A percentile compares a stretch with the other conserved stretches of the same genome.
These are phyloP conservation scores for Salvelinus namaycush DNA, from an alignment of 2,113 vertebrate genomes.

Conservation along the genomic window DNA sequence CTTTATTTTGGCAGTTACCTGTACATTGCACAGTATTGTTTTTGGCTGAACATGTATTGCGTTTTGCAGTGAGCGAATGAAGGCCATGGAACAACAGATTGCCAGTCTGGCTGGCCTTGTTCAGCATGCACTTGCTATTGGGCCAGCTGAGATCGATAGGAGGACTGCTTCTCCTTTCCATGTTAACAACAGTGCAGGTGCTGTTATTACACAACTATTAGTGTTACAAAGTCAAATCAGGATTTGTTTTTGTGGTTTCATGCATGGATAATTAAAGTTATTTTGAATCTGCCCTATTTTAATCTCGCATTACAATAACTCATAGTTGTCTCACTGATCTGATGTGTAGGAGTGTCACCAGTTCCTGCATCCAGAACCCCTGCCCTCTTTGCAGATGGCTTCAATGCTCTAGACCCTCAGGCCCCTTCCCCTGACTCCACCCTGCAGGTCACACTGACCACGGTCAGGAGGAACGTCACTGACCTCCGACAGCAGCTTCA, in stretches of 20 bases:
- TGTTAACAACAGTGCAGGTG: neutral
- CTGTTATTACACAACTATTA: neutral
- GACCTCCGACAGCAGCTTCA: slow-evolving; percentile 86
- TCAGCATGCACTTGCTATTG: slow-evolving; percentile 89
- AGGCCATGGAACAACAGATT: slow-evolving; percentile 96
- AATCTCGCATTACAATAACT: too few species aligned
- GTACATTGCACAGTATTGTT: neutral
- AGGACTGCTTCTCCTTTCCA: neutral
- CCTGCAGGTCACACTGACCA: slow-evolving; percentile 73
- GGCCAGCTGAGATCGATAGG: slow-evolving; percentile 51
- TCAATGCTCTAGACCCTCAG: slow-evolving; percentile 15
- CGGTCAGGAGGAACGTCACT: slow-evolving; percentile 74
- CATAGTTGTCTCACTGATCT: too few species aligned
- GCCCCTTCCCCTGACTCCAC: slow-evolving; percentile 33
- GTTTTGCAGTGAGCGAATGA: slow-evolving; percentile 91
- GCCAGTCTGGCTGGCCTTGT: slow-evolving; percentile 93
- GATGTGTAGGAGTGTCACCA: slow-evolving; percentile 60
- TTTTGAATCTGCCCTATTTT: too few species aligned
- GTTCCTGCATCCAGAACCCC: slow-evolving; percentile 60
- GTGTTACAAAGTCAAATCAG: neutral
- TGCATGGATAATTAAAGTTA: neutral
- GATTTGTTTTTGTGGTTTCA: neutral
- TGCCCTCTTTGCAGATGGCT: slow-evolving; percentile 44
- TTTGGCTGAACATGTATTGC: slow-evolving; percentile 35
- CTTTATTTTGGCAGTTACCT: too few species aligned